Conservation (phyloP, 2,113 vertebrate genomes). For the Oplegnathus fasciatus region DNA sequence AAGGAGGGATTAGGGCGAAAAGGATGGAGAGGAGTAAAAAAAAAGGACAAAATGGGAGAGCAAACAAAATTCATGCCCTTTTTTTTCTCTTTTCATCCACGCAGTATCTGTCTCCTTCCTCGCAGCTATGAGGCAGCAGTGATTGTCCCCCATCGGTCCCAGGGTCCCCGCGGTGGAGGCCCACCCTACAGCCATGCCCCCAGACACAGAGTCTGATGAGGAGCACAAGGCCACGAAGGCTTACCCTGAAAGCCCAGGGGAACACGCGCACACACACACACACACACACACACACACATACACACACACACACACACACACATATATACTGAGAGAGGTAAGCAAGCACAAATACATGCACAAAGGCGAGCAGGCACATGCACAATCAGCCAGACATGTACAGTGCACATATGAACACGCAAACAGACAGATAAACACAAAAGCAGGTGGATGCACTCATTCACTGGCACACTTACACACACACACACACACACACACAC, state of each 20-base stretch:
- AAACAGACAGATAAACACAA: constrained; percentile 64
- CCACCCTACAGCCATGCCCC: constrained; percentile 84
- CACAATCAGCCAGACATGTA: constrained; percentile 68
- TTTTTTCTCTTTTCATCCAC: constrained; percentile 55
- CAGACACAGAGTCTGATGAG: constrained; percentile 82
- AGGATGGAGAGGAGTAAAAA: constrained; percentile 24
- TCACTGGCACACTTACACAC: constrained; percentile 53
- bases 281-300: constrained; percentile 55
- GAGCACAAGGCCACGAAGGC: constrained; percentile 75
- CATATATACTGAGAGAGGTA: constrained; percentile 45
- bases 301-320: constrained; percentile 58
- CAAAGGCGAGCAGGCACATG: constrained; percentile 59
- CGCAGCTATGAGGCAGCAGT: constrained; percentile 79
- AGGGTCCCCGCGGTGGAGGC: constrained; percentile 80
- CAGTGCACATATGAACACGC: constrained; percentile 65
- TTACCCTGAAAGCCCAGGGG: constrained; percentile 79
- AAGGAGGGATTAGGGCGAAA: constrained; percentile 69
- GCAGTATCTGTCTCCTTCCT: constrained; percentile 67
- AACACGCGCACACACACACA: constrained; percentile 60
- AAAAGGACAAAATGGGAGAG: constrained; percentile 36
- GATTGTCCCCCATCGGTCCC: constrained; percentile 81
- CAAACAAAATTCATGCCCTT: constrained; percentile 72
- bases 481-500: constrained; percentile 41
- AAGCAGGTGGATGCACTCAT: constrained; percentile 74
- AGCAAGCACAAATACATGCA: constrained; percentile 52